These are phyloP conservation scores for Boleophthalmus pectinirostris DNA, from an alignment of 2,113 vertebrate species.

Conservation along the genomic window DNA sequence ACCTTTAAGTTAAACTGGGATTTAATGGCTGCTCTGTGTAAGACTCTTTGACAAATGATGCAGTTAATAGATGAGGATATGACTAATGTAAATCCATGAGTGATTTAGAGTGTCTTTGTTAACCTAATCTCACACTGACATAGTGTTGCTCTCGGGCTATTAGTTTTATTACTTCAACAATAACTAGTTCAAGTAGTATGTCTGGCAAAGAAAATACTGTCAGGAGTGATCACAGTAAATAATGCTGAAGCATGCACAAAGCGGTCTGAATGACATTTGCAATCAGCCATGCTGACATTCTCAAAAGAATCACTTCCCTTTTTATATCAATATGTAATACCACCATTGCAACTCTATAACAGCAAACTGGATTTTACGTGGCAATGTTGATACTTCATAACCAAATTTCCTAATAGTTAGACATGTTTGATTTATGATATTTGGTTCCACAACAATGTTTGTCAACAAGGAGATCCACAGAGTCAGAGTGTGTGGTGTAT, in stretches of 20 bases:
- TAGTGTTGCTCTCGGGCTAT: background rate
- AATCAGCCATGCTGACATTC: background rate
- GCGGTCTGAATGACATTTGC: background rate
- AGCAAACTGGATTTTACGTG: background rate
- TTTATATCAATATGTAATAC: conserved; percentile 1
- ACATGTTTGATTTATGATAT: background rate
- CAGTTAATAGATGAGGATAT: background rate
- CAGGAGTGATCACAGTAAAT: background rate
- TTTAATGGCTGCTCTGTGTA: background rate
- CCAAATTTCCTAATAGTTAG: background rate
- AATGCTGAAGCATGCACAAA: background rate
- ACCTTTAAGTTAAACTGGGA: conserved; percentile 1
- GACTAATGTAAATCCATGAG: background rate
- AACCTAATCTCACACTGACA: conserved; percentile 7
- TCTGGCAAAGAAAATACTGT: background rate
- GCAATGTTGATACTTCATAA: background rate
- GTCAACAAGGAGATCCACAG: background rate
- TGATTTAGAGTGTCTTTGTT: conserved; percentile 12
- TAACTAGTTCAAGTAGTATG: conserved; percentile 1
- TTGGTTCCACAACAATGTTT: background rate
- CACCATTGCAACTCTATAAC: background rate
- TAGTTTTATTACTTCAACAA: background rate
- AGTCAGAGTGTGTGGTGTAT: background rate
- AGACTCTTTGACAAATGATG: background rate
- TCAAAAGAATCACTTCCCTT: conserved; percentile 15